phyloP scores from a whole-genome alignment of 1,140 invertebrate genomes.

The Atta cephalotes region DNA sequence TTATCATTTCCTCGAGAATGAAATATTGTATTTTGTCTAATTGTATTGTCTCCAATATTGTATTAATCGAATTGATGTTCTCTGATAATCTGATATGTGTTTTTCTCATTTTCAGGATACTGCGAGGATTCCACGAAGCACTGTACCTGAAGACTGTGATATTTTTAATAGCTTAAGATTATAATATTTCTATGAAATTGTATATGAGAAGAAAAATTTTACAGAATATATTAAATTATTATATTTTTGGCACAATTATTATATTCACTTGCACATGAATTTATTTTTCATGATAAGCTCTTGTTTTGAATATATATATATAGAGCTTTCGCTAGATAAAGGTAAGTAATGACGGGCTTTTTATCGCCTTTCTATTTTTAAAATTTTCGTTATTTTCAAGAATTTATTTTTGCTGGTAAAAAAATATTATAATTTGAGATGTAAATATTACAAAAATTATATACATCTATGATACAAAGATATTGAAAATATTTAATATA shows the following conservation, averaged over 20 bases:
- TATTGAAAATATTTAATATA: not conserved
- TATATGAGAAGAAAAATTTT: constrained; percentile 57
- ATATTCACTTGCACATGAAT: not conserved
- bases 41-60: not conserved
- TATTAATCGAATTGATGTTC: not conserved
- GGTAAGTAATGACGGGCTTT: too few species aligned
- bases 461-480: not conserved
- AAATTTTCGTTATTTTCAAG: not conserved
- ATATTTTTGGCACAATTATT: constrained; percentile 43
- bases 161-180: constrained; percentile 65
- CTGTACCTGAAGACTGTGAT: constrained; percentile 86
- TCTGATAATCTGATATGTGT: constrained; percentile 41
- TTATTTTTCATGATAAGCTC: not conserved
- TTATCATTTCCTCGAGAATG: constrained; percentile 43
- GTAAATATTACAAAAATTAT: not conserved
- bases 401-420: not conserved
- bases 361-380: not conserved
- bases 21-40: constrained; percentile 52
- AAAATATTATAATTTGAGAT: not conserved
- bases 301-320: too few species aligned
- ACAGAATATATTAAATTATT: constrained; percentile 70
- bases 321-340: not conserved
- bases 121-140: constrained; percentile 75
- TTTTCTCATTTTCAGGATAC: constrained; percentile 83
- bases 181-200: constrained; percentile 68